Evolutionary conservation across 2,113 vertebrate species (phyloP), one percentile per base, ranked within the genome.

Genomic region (Python bivittatus): DNA sequence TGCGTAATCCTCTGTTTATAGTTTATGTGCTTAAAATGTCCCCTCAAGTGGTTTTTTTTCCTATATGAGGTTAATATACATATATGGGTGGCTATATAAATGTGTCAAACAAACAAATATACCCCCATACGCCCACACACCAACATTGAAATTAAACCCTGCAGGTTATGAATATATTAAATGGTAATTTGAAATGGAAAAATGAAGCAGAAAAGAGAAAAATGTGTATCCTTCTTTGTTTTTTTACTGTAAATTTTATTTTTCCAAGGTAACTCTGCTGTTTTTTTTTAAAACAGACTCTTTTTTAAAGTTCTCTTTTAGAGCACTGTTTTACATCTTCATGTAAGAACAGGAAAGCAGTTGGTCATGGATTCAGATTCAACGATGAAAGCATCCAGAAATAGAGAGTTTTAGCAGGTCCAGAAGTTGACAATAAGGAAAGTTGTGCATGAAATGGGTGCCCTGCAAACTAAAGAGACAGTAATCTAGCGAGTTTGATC

Each of bases 341-440:
- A 60, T n/a, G 33, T 92, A 61, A 42, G 6, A 64, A 9, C 27
- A 92, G 88, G n/a, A 88, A 72, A 93, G 64, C 86, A 91, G 48
- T 84, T 92, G 0, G 90, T 87, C 90, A 23, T 61, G 91, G 92
- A 88, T 68, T 94, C 79, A 13, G 0, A 83, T 27, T 84, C 87
- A 93, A 89, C 91, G 56, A 89, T 91, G 92, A 90, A 90, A 94
- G 60, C 38, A 84, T 85, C 29, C 54, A 93, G 48, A 93, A 92
- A 92, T 92, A 92, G 54, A 60, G 60, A 53, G 0, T 84, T 84
- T 25, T 0, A 23, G 52, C 33, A 90, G 56, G 57, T n/a, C 23
- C 91, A 93, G 79, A 92, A 95, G 93, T 94, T 94, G 91, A 92
- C 58, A 54, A 52, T 84, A 93, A 94, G 8, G 29, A 13, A 48